Evolutionary conservation across 2,113 vertebrate species (phyloP).

Genomic region (Elgaria multicarinata): DNA sequence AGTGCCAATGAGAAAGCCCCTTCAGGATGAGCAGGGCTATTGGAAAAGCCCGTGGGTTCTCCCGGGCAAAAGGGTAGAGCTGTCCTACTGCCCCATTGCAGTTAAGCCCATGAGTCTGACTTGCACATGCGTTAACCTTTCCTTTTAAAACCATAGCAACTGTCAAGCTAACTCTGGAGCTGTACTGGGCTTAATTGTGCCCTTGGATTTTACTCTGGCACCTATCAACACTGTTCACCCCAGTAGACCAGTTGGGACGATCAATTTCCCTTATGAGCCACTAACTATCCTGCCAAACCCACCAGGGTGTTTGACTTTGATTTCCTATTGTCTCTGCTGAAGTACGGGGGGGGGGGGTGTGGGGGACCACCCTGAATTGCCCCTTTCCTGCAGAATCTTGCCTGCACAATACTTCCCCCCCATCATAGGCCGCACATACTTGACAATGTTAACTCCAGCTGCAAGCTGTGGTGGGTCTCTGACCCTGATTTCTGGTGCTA

Average conservation of each 20-base stretch:
- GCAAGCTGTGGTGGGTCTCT: slow-evolving; percentile 24
- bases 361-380: neutral
- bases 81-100: neutral
- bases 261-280: neutral
- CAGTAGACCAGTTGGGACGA: neutral
- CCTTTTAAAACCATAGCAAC: neutral
- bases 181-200: neutral
- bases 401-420: neutral
- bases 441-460: slow-evolving; percentile 64
- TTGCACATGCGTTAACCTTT: neutral
- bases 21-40: neutral
- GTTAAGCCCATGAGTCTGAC: too few species aligned
- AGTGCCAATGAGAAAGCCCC: neutral
- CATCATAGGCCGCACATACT: neutral
- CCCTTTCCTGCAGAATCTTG: neutral
- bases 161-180: neutral
- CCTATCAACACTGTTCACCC: neutral
- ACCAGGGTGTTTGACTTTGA: neutral
- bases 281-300: neutral
- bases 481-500: slow-evolving; percentile 16
- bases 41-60: neutral
- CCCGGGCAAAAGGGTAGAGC: neutral
- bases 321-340: neutral
- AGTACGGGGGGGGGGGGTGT: neutral
- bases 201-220: neutral